Evolutionary conservation across 2,113 vertebrate genomes (phyloP).

Genomic region (Rhombomys opimus): DNA sequence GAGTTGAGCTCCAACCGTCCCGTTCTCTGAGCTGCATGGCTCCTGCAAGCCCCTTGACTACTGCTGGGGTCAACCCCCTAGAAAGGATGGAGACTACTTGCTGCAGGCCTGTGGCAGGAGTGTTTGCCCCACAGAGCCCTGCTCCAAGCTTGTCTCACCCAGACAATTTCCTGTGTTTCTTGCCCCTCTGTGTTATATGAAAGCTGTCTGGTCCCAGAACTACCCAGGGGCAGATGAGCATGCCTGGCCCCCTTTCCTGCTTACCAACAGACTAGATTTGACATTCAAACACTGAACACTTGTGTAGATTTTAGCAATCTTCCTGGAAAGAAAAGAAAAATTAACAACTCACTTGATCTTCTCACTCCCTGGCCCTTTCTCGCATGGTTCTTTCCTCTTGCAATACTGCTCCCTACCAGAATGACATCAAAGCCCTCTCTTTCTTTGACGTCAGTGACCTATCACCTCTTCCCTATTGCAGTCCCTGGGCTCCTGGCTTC

Average conservation of each 20-base stretch:
- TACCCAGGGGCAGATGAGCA: neutral
- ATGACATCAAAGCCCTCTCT: neutral
- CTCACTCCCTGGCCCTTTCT: neutral
- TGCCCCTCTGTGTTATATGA: neutral
- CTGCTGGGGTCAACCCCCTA: neutral
- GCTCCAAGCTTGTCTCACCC: neutral
- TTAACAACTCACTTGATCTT: neutral
- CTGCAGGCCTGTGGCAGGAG: neutral
- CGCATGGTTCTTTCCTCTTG: neutral
- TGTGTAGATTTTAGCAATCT: slow-evolving; percentile 32
- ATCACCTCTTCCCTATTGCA: neutral
- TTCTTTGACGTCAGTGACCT: neutral
- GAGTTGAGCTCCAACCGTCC: neutral
- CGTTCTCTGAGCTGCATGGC: neutral
- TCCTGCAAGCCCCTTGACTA: neutral
- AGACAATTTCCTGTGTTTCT: neutral
- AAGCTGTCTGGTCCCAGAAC: neutral
- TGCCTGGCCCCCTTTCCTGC: neutral
- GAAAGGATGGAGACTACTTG: too few relatives aligned
- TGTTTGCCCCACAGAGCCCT: neutral
- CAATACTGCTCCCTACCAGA: neutral
- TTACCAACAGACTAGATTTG: neutral
- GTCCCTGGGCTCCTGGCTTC: neutral
- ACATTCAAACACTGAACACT: neutral
- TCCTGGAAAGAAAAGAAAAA: neutral